These are phyloP conservation scores for Bungarus multicinctus DNA, from an alignment of 2,113 vertebrate species.

Conservation along the genomic window DNA sequence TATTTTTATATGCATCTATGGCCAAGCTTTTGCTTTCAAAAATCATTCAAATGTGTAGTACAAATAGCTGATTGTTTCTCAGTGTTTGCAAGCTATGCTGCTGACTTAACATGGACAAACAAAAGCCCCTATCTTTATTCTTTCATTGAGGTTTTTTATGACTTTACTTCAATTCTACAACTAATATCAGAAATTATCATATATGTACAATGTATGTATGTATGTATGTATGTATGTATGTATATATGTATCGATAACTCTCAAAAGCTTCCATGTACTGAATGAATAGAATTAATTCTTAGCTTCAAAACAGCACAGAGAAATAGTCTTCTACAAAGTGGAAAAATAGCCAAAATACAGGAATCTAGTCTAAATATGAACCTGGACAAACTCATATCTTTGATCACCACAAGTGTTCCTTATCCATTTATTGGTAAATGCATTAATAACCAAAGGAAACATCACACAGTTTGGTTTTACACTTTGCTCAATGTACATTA, in stretches of 20 bases:
- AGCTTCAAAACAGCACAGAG: background rate
- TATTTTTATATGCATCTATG: background rate
- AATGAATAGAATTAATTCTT: background rate
- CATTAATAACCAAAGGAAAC: background rate
- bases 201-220: background rate
- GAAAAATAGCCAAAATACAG: background rate
- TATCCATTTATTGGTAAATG: background rate
- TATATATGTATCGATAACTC: background rate
- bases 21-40: background rate
- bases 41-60: background rate
- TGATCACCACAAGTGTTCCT: background rate
- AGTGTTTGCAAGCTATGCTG: background rate
- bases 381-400: background rate
- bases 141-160: background rate
- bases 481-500: background rate
- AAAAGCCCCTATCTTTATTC: background rate
- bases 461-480: background rate
- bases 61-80: background rate
- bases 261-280: background rate
- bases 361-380: background rate
- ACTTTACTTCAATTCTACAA: background rate
- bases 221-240: too few relatives aligned
- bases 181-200: background rate
- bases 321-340: background rate
- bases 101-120: background rate